Conservation (phyloP, 2,113 vertebrate genomes). For the Phocoena phocoena region DNA sequence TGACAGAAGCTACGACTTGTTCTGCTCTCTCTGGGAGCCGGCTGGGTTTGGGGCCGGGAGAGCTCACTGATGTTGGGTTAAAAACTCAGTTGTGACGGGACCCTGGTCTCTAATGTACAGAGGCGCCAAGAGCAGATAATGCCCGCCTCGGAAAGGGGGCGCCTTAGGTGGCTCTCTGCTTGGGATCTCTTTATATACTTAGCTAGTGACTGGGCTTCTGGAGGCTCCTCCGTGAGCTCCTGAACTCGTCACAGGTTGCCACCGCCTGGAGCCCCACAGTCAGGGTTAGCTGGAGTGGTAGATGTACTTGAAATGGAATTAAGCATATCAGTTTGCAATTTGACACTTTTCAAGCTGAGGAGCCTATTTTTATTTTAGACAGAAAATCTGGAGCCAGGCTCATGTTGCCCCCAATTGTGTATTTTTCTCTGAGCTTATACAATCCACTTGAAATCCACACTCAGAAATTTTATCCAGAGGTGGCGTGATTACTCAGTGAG, state of each 20-base stretch:
- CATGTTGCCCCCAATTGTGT: slow-evolving; percentile 1
- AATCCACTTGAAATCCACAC: slow-evolving; percentile 68
- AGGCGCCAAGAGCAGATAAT: background rate
- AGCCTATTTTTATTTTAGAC: background rate
- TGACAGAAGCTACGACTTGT: background rate
- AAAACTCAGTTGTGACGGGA: slow-evolving; percentile 35
- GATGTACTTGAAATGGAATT: background rate
- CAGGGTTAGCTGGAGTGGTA: background rate
- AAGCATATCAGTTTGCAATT: background rate
- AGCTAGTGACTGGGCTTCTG: background rate
- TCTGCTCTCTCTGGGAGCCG: background rate
- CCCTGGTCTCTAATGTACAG: background rate
- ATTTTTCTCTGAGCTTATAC: slow-evolving; percentile 57
- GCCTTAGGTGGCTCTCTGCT: background rate
- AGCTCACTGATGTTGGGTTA: background rate
- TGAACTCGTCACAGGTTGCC: background rate
- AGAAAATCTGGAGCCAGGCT: background rate
- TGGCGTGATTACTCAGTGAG: slow-evolving; percentile 77
- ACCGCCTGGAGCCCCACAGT: background rate
- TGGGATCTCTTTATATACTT: background rate
- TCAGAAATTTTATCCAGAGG: slow-evolving; percentile 75
- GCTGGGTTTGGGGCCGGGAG: slow-evolving; percentile 21
- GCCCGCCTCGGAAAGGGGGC: slow-evolving; percentile 16
- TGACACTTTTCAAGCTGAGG: background rate
- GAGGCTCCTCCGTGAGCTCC: background rate